Base-by-base conservation (phyloP, 2,113 vertebrate genomes). In the Spheniscus mendiculus region DNA sequence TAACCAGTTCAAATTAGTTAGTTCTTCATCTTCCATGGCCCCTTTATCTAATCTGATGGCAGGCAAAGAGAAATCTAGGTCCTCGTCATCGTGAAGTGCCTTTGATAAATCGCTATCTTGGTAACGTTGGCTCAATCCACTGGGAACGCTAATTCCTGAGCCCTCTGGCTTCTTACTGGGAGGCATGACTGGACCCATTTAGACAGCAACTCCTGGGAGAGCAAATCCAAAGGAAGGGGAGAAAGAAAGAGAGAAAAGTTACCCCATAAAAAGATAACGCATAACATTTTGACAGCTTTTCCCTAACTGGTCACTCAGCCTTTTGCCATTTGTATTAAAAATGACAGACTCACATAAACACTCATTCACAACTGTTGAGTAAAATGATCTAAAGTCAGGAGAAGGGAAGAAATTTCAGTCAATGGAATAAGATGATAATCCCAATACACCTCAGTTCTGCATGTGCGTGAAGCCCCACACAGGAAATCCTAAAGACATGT, bases 151-250 rank as follows among this genome's bases (percentile, higher is more conserved):
- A 97, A 99, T 98, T 98, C 99, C 99, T 96, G 99, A 99, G 98
- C 99, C 99, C 98, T 99, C 99, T 82, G 99, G 99, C 98, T 99
- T 99, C 99, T 99, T 99, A 98, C 99, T 99, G 98, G 99, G 99
- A 98, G 99, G 99, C 99, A 99, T 99, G 98, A 99, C 99, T 98
- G 99, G 99, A 99, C 99, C 99, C 99, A 99, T 99, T 99, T 99
- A 99, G 98, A 98, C 98, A 98, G 98, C 98, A 96, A 96, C 98
- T 99, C 98, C 99, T 99, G 91, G 89, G 85, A 87, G 92, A 87
- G 85, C 14, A 80, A 83, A 98, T 32, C 27, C 96, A 86, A 81
- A 91, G 47, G 44, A 61, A 78, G 53, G 56, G 26, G 15, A 92
- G 59, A 85, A 83, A 90, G 45, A 83, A 77, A 95, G 52, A 83